Percentiles rank a stretch among this genome's conserved stretches.
These are phyloP conservation scores for Drosophila seguyi DNA, from an alignment of 1,140 invertebrate species.

Conservation along the genomic window DNA sequence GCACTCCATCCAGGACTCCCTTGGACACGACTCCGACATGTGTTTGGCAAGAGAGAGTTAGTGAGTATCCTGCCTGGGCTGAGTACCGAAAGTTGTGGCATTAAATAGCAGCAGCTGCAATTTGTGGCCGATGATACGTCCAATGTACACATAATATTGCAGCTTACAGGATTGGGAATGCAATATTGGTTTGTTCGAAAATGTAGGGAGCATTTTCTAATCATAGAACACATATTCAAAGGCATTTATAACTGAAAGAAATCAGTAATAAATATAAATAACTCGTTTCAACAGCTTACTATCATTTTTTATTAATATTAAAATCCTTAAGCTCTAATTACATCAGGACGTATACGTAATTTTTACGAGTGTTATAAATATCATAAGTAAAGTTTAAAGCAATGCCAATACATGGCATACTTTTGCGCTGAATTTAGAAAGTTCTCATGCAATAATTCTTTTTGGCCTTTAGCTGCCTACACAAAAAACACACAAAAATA, in stretches of 20 bases:
- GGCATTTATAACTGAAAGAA: neutral
- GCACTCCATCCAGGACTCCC: conserved; percentile 43
- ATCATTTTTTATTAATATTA: no score
- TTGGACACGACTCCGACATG: conserved; percentile 13
- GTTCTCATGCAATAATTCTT: no score
- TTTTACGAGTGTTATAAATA: no score
- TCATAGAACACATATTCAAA: neutral
- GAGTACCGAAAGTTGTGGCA: conserved; percentile 29
- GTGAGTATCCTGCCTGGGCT: neutral
- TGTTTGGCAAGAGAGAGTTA: conserved; percentile 1
- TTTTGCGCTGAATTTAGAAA: no score
- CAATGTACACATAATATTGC: conserved; percentile 31
- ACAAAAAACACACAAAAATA: no score
- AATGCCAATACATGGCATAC: no score
- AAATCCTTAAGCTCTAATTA: no score
- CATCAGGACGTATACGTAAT: no score
- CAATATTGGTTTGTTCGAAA: conserved; percentile 23
- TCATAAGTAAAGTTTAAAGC: no score
- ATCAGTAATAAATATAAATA: neutral
- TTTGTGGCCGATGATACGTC: conserved; percentile 33
- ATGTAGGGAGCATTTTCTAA: neutral
- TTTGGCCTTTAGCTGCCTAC: no score
- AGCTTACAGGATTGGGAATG: conserved; percentile 7
- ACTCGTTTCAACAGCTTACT: no score
- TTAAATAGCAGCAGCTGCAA: conserved; percentile 39